Evolutionary conservation across 2,888 invertebrate species (phyloP).

Genomic region (Sinohyriopsis cumingii): DNA sequence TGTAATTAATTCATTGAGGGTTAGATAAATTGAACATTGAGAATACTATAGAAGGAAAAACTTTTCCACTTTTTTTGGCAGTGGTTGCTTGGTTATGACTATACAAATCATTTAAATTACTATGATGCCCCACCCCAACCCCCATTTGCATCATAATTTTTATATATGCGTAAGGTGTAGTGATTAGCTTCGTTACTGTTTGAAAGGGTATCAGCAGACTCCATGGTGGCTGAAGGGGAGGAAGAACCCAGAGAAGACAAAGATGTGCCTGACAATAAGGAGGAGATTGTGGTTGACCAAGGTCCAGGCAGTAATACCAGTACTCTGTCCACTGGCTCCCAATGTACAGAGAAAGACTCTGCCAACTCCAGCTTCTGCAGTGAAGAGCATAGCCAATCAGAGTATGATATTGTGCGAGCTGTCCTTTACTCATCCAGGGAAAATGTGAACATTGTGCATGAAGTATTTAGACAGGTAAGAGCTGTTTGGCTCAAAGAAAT

Average conservation of each 20-base stretch:
- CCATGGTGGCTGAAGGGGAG: slow-evolving; percentile 35
- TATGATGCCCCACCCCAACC: too few species aligned
- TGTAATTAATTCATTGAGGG: too few species aligned
- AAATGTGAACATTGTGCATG: slow-evolving; percentile 95
- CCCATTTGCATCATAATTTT: too few species aligned
- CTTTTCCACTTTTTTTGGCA: too few species aligned
- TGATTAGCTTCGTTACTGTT: too few species aligned
- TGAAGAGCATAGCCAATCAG: slow-evolving; percentile 60
- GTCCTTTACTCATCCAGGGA: slow-evolving; percentile 90
- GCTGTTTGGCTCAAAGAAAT: neutral
- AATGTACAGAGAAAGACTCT: slow-evolving; percentile 60
- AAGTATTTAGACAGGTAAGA: slow-evolving; percentile 86
- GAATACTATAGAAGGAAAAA: too few species aligned
- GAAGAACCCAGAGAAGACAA: slow-evolving; percentile 38
- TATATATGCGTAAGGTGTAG: too few species aligned
- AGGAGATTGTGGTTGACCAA: slow-evolving; percentile 26
- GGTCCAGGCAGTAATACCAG: slow-evolving; percentile 60
- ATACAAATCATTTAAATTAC: too few species aligned
- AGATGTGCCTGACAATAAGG: slow-evolving; percentile 34
- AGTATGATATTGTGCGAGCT: slow-evolving; percentile 82
- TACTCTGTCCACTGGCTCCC: slow-evolving; percentile 59
- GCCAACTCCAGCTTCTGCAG: slow-evolving; percentile 53
- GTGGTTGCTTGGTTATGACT: too few species aligned
- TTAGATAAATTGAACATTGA: too few species aligned
- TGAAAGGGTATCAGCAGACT: slow-evolving; percentile 7